phyloP scores from a whole-genome alignment of 2,888 invertebrate genomes.

The Monopis laevigella region DNA sequence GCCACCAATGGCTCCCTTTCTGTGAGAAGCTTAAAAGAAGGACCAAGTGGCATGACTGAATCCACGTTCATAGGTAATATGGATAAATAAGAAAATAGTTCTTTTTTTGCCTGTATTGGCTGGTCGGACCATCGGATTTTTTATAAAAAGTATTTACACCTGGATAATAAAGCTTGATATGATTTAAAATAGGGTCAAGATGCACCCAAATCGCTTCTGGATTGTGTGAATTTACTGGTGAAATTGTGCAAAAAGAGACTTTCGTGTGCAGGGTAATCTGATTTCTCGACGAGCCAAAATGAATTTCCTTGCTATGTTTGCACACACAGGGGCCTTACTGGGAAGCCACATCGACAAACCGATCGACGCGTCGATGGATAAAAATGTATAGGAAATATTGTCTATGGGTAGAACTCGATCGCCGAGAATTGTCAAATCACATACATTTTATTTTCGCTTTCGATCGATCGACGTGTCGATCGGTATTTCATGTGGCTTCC shows the following conservation, averaged over 20 bases:
- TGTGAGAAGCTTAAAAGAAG: conserved; percentile 12
- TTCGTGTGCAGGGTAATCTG: conserved; percentile 19
- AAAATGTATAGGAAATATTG: no score
- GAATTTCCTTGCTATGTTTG: conserved; percentile 14
- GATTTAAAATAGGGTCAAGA: conserved; percentile 17
- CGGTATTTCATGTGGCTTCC: no score
- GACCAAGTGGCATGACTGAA: conserved; percentile 7
- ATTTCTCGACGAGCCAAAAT: conserved; percentile 15
- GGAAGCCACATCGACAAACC: no score
- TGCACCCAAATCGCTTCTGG: conserved; percentile 21
- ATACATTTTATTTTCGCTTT: no score
- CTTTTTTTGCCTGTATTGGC: conserved; percentile 19
- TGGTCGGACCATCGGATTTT: conserved; percentile 12
- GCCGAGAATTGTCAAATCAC: no score
- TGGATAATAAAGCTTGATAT: conserved; percentile 15
- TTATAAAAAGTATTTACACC: conserved; percentile 12
- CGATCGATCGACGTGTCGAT: no score
- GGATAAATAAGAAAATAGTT: conserved; percentile 13
- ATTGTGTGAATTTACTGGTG: conserved; percentile 15
- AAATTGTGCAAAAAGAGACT: conserved; percentile 18
- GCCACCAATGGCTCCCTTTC: conserved; percentile 12
- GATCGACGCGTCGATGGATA: no score
- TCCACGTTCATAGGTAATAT: neutral
- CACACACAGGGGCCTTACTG: no score
- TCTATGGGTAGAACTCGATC: no score